Evolutionary conservation across 2,888 invertebrate genomes (phyloP).

Genomic region (Nemoura dubitans): DNA sequence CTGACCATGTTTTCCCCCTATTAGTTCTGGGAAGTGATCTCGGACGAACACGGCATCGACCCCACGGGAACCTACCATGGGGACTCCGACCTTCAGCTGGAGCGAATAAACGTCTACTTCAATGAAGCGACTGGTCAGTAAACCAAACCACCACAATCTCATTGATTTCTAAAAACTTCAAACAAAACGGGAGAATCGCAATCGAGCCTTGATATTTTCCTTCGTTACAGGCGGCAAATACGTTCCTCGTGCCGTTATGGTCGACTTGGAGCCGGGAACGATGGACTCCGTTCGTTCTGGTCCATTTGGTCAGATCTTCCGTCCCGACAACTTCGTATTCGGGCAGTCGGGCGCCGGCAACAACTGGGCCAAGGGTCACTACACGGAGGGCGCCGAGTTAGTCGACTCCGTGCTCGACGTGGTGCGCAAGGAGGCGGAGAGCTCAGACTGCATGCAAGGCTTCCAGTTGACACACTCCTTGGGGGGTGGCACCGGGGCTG

Average conservation of each 20-base stretch:
- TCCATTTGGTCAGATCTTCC: slow-evolving; percentile 76
- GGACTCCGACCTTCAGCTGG: slow-evolving; percentile 71
- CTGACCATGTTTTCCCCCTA: neutral
- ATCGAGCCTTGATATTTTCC: neutral
- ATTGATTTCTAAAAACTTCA: neutral
- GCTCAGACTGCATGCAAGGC: slow-evolving; percentile 69
- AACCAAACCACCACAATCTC: neutral
- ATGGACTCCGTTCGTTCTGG: slow-evolving; percentile 88
- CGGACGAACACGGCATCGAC: slow-evolving; percentile 70
- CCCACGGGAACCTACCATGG: slow-evolving; percentile 69
- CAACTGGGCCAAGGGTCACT: slow-evolving; percentile 78
- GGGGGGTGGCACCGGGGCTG: slow-evolving; percentile 96
- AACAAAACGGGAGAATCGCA: neutral
- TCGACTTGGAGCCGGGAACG: slow-evolving; percentile 96
- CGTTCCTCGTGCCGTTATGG: slow-evolving; percentile 91
- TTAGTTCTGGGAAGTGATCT: slow-evolving; percentile 65
- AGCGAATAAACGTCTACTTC: slow-evolving; percentile 73
- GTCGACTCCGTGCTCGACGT: slow-evolving; percentile 90
- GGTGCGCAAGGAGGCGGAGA: slow-evolving; percentile 77
- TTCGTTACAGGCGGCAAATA: slow-evolving; percentile 79
- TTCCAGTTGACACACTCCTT: slow-evolving; percentile 90
- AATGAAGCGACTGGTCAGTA: slow-evolving; percentile 67
- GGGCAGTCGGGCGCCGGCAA: slow-evolving; percentile 73
- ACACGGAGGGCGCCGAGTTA: slow-evolving; percentile 82
- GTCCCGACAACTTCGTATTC: slow-evolving; percentile 80